phyloP scores from a whole-genome alignment of 2,888 invertebrate genomes.

The Callimorpha dominula region DNA sequence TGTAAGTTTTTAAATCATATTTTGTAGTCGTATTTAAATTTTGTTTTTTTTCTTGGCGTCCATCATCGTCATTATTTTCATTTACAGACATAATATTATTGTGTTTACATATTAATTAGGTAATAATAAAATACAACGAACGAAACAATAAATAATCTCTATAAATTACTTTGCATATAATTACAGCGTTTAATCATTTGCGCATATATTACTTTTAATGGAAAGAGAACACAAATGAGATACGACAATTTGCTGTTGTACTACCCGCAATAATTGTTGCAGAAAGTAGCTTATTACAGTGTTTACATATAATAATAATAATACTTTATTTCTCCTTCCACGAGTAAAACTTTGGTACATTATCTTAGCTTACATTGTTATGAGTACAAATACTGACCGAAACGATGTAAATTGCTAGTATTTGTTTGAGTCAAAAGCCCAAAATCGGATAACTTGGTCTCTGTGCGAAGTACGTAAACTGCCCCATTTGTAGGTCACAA shows the following conservation, averaged over 20 bases:
- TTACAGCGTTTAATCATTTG: neutral
- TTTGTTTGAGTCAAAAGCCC: too few relatives aligned
- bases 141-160: neutral
- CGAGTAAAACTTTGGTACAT: neutral
- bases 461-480: neutral
- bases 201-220: neutral
- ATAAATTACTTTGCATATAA: neutral
- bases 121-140: neutral
- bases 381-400: too few relatives aligned
- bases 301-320: neutral
- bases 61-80: neutral
- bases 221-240: neutral
- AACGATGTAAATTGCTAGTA: too few relatives aligned
- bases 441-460: too few relatives aligned
- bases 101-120: neutral
- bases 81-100: neutral
- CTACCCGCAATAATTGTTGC: neutral
- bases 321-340: neutral
- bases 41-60: neutral
- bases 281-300: neutral
- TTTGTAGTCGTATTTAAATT: too few relatives aligned
- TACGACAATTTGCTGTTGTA: neutral
- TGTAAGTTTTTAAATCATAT: too few relatives aligned
- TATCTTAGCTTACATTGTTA: slow-evolving; percentile 1
- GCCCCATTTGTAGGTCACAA: slow-evolving; percentile 36